These are phyloP conservation scores for Passerina amoena DNA, from an alignment of 2,113 vertebrate species.

Conservation along the genomic window DNA sequence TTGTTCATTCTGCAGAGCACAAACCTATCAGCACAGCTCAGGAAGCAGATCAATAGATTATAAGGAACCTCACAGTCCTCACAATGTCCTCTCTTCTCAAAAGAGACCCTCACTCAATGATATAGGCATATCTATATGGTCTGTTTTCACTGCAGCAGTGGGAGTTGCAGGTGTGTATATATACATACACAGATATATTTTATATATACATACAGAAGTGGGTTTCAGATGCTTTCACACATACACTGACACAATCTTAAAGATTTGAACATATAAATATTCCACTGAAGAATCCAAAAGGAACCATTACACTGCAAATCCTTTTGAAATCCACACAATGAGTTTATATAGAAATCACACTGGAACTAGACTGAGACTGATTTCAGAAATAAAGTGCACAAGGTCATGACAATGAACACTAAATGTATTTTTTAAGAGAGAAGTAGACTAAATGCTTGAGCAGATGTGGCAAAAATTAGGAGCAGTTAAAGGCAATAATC, in stretches of 20 bases:
- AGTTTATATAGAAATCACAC: neutral
- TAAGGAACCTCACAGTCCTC: neutral
- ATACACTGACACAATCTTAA: neutral
- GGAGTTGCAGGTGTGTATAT: neutral
- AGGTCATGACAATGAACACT: neutral
- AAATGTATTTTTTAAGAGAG: neutral
- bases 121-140: rapidly evolving
- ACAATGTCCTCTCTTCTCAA: neutral
- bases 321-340: neutral
- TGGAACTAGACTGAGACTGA: rapidly evolving
- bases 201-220: neutral
- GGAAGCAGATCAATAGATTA: neutral
- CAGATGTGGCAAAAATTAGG: neutral
- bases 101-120: neutral
- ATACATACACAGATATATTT: neutral
- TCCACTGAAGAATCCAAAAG: neutral
- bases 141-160: neutral
- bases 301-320: neutral
- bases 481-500: neutral
- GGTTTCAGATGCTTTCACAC: neutral
- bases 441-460: neutral
- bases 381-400: neutral
- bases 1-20: neutral
- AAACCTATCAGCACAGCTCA: neutral
- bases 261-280: neutral